phyloP scores from a whole-genome alignment of 2,888 invertebrate genomes.

The Ypsolopha scabrella region DNA sequence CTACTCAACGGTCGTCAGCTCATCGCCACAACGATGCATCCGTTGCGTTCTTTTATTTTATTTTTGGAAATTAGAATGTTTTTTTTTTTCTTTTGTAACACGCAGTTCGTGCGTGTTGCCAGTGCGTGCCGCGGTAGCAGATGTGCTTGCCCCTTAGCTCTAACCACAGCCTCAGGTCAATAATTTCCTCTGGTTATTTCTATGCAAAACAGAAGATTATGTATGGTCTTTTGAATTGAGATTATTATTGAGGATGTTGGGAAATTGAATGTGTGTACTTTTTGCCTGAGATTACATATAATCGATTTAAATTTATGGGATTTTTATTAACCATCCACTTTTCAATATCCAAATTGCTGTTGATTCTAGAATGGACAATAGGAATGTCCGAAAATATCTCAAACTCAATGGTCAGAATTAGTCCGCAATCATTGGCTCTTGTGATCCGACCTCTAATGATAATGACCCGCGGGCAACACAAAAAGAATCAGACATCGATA shows the following conservation, averaged over 20 bases:
- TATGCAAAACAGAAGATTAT: too few species aligned
- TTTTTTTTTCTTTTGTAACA: not conserved
- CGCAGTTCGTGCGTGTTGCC: not conserved
- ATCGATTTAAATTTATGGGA: too few species aligned
- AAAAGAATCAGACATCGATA: constrained; percentile 1
- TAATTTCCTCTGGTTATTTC: not conserved
- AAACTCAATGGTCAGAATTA: constrained; percentile 45
- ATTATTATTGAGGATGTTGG: too few species aligned
- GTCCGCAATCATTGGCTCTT: constrained; percentile 52
- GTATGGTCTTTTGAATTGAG: too few species aligned
- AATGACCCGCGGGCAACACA: constrained; percentile 33
- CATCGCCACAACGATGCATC: not conserved
- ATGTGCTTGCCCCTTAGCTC: not conserved
- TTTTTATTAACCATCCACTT: too few species aligned
- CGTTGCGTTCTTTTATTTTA: not conserved
- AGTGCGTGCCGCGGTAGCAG: constrained; percentile 1
- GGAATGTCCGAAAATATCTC: too few species aligned
- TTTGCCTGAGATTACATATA: too few species aligned
- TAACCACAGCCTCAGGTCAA: not conserved
- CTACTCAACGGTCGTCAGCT: too few species aligned
- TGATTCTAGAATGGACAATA: too few species aligned
- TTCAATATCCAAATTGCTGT: too few species aligned
- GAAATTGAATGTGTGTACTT: too few species aligned
- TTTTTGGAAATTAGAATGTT: not conserved
- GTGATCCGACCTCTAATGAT: constrained; percentile 33